These are phyloP conservation scores for Melinaea marsaeus DNA, from an alignment of 2,888 invertebrate genomes.

Conservation along the genomic window DNA sequence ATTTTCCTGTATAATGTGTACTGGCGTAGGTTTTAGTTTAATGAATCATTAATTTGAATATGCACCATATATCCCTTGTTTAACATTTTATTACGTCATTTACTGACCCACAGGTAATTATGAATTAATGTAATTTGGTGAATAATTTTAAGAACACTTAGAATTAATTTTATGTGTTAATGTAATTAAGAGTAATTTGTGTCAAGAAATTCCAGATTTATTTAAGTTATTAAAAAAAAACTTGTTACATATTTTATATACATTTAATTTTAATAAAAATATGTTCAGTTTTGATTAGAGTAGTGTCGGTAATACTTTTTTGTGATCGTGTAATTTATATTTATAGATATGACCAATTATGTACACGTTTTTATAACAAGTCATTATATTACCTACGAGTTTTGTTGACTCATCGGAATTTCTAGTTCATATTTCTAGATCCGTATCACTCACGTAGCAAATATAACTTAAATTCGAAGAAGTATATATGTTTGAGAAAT, in stretches of 20 bases:
- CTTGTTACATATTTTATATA: too few species aligned
- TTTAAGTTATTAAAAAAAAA: too few species aligned
- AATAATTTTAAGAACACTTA: neutral
- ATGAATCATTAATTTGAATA: slow-evolving; percentile 34
- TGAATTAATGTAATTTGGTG: slow-evolving; percentile 12
- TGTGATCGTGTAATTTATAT: neutral
- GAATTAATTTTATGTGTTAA: slow-evolving; percentile 1
- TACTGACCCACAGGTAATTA: slow-evolving; percentile 23
- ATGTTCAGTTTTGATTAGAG: too few species aligned
- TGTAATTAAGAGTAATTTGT: neutral
- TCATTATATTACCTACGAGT: slow-evolving; percentile 6
- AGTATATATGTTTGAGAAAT: slow-evolving; percentile 16
- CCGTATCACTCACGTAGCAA: slow-evolving; percentile 34
- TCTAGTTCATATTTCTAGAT: slow-evolving; percentile 31
- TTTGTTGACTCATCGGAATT: slow-evolving; percentile 32
- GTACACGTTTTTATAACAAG: slow-evolving; percentile 9
- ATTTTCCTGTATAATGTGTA: slow-evolving; percentile 26
- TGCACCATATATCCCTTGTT: slow-evolving; percentile 33
- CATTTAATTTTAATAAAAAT: too few species aligned
- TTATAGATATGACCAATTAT: neutral
- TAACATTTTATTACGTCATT: slow-evolving; percentile 35
- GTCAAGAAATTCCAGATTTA: too few species aligned
- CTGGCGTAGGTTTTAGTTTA: slow-evolving; percentile 21
- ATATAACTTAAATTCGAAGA: slow-evolving; percentile 19
- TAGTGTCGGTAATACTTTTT: neutral